Evolutionary conservation across 2,113 vertebrate genomes (phyloP).

Genomic region (Oreocharis arfaki): DNA sequence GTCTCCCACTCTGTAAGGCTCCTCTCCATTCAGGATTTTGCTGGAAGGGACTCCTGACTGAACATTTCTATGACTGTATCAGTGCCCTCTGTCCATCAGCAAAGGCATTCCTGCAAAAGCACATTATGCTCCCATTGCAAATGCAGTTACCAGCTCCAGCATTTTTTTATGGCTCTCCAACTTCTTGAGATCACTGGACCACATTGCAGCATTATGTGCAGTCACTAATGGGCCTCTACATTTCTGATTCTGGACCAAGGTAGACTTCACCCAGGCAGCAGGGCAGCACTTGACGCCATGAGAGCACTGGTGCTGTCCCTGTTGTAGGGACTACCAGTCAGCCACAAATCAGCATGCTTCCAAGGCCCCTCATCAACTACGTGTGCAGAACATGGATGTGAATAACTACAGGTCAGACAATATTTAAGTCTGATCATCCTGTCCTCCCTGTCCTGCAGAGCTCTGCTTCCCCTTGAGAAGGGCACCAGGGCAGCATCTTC

Average conservation of each 20-base stretch:
- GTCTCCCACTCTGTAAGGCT: background rate
- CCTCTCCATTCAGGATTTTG: background rate
- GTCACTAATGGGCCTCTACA: rapidly evolving
- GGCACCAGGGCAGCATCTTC: background rate
- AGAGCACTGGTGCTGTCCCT: background rate
- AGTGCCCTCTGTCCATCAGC: background rate
- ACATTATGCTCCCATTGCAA: background rate
- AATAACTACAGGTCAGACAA: background rate
- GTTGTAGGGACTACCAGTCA: background rate
- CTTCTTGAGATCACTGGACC: background rate
- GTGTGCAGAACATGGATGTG: background rate
- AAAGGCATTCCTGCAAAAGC: background rate
- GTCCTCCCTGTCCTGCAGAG: background rate
- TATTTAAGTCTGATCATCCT: background rate
- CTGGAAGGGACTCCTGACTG: background rate
- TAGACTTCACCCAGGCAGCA: background rate
- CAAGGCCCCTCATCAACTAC: background rate
- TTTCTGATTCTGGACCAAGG: background rate
- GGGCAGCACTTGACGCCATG: background rate
- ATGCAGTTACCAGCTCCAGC: background rate
- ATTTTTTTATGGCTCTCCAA: background rate
- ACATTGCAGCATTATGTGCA: background rate
- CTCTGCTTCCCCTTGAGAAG: background rate
- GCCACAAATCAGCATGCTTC: background rate
- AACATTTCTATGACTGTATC: background rate